Evolutionary conservation across 2,113 vertebrate genomes (phyloP).

Genomic region (Gambusia affinis): DNA sequence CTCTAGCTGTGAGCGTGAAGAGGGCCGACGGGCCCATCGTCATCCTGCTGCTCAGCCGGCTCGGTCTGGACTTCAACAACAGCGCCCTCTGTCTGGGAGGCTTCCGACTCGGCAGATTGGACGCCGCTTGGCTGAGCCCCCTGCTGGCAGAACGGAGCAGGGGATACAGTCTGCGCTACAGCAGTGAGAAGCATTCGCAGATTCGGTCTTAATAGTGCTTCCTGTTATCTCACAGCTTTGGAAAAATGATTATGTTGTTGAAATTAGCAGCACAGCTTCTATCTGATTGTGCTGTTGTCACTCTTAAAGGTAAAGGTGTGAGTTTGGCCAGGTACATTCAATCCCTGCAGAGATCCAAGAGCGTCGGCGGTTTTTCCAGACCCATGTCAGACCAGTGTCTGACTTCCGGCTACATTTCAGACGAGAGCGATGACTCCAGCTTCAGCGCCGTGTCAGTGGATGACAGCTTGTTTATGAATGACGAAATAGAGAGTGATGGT

Average conservation of each 20-base stretch:
- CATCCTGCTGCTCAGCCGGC: conserved; percentile 85
- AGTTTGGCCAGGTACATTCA: conserved; percentile 85
- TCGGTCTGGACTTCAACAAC: conserved; percentile 89
- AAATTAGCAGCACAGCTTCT: not conserved
- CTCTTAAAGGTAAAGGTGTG: conserved; percentile 81
- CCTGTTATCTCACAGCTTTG: not conserved
- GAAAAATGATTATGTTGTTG: not conserved
- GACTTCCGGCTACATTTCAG: conserved; percentile 80
- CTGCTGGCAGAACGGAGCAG: conserved; percentile 84
- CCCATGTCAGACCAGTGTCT: conserved; percentile 66
- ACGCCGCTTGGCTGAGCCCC: conserved; percentile 89
- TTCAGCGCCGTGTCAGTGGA: conserved; percentile 79
- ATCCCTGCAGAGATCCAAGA: conserved; percentile 82
- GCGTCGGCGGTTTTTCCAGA: conserved; percentile 55
- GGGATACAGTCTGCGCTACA: conserved; percentile 66
- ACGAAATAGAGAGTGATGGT: conserved; percentile 93
- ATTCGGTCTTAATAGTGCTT: not conserved
- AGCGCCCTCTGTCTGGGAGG: conserved; percentile 92
- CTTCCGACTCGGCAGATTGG: conserved; percentile 87
- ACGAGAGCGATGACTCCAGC: conserved; percentile 84
- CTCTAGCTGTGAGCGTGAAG: conserved; percentile 85
- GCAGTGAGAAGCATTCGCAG: conserved; percentile 59
- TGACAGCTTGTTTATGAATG: conserved; percentile 79
- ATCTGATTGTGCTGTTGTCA: not conserved
- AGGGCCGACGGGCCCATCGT: conserved; percentile 84